These are phyloP conservation scores for Hydrochoerus hydrochaeris DNA, from an alignment of 2,113 vertebrate species.

Conservation along the genomic window DNA sequence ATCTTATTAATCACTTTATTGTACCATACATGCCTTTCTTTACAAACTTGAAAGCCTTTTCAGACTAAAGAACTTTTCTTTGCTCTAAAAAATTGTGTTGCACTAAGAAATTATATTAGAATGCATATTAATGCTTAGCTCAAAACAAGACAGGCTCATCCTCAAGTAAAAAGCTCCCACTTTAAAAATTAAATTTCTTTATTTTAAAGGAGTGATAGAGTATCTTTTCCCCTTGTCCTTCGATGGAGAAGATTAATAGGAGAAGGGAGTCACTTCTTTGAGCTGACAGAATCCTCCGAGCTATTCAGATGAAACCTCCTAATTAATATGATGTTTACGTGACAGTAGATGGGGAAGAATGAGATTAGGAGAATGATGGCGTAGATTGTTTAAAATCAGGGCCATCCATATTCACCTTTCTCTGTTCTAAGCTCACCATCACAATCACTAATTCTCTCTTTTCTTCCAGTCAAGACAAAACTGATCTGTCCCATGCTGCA, in stretches of 20 bases:
- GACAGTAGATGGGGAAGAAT: neutral
- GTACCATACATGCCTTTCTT: slow-evolving; percentile 33
- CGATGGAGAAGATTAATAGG: neutral
- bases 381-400: neutral
- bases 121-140: neutral
- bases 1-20: slow-evolving; percentile 38
- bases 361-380: neutral
- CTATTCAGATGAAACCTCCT: neutral
- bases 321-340: neutral
- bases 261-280: neutral
- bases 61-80: slow-evolving; percentile 53
- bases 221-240: neutral
- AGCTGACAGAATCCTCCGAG: neutral
- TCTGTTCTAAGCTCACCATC: neutral
- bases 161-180: slow-evolving; percentile 11
- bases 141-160: neutral
- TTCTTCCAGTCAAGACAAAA: neutral
- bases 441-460: neutral
- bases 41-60: slow-evolving; percentile 12
- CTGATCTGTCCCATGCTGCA: neutral
- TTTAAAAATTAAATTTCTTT: slow-evolving; percentile 32
- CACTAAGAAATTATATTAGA: slow-evolving; percentile 26
- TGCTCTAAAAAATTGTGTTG: slow-evolving; percentile 21
- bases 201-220: neutral
- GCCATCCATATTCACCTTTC: neutral